Base-by-base conservation (phyloP, 2,888 invertebrate species). In the Sinohyriopsis cumingii region DNA sequence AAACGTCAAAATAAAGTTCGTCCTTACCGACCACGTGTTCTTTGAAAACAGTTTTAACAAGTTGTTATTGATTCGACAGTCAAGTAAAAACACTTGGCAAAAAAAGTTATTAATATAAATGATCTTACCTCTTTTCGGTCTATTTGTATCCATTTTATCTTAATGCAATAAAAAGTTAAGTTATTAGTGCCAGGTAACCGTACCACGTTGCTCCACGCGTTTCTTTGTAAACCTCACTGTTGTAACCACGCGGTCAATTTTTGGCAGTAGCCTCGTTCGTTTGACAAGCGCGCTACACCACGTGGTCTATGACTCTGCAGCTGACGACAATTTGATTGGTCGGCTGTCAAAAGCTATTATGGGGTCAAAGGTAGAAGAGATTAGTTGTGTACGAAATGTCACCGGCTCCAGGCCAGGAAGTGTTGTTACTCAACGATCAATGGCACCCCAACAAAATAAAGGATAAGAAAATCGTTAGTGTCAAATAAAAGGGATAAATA, bases 251-350 rank as follows among this genome's bases (percentile, higher is more conserved):
- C 80, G 78, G 80, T 70, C 72, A 69, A 70, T 69, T 60, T 33
- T 70, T 74, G 69, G 63, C 65, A 69, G 68, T 67, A 67, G 73
- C 72, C 72, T 76, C 71, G 76, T 73, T 79, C 71, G 79, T 83
- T 83, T 83, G 83, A 83, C 83, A 83, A 74, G 74, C 79, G 82
- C 79, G 78, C 73, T 70, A 75, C 70, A 75, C 77, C 83, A 83
- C 83, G 83, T 83, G 83, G 72, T 65, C 60, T 63, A 68, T 67
- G 77, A 75, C 68, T 70, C 76, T 77, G 68, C 59, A 55, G 66
- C 69, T 65, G 56, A 28, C 28, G 28, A 28, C 22, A 56, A n/a
- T 63, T 54, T 75, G 68, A 76, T 80, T 80, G 77, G 80, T 65
- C 15, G 3, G 15, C 45, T 45, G 45, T 45, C 45, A 45, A 45